A percentile compares a stretch with the other conserved stretches of the same genome.
These are phyloP conservation scores for Magallana ariakensis DNA, from an alignment of 1,140 invertebrate species.

Conservation along the genomic window DNA sequence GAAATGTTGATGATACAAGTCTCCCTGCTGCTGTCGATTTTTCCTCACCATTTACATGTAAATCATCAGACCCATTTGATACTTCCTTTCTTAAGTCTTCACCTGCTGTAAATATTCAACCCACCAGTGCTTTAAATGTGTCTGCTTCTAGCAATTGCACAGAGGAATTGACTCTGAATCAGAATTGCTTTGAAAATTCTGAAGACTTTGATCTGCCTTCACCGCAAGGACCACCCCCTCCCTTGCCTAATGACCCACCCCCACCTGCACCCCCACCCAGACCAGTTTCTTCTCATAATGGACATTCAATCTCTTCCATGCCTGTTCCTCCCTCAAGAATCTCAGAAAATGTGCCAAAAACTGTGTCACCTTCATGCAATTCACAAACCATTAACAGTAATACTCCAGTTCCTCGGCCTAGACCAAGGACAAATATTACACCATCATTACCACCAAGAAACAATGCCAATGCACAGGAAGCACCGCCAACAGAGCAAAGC, in stretches of 20 bases:
- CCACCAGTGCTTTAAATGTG: conserved; percentile 22
- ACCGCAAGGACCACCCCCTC: conserved; percentile 72
- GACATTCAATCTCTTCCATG: not conserved
- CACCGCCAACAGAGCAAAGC: conserved; percentile 17
- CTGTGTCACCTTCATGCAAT: conserved; percentile 32
- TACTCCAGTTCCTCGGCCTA: conserved; percentile 51
- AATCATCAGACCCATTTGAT: conserved; percentile 66
- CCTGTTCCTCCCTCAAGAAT: conserved; percentile 42
- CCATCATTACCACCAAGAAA: conserved; percentile 2
- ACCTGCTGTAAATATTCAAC: not conserved
- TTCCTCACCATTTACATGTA: conserved; percentile 38
- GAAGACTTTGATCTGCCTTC: conserved; percentile 70
- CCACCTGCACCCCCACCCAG: conserved; percentile 64
- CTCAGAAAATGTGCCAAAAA: conserved; percentile 38
- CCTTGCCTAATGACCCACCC: conserved; percentile 55
- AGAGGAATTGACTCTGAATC: conserved; percentile 8
- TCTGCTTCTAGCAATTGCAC: conserved; percentile 17
- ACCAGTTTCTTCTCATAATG: conserved; percentile 40
- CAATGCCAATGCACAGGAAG: not conserved
- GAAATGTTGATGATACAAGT: conserved; percentile 45
- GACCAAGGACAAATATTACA: conserved; percentile 49
- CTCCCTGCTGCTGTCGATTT: conserved; percentile 47
- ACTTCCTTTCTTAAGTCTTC: conserved; percentile 56
- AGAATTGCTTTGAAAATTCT: conserved; percentile 38
- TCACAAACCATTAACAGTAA: conserved; percentile 35